phyloP scores from a whole-genome alignment of 2,888 invertebrate genomes.

The Caenorhabditis sinica region DNA sequence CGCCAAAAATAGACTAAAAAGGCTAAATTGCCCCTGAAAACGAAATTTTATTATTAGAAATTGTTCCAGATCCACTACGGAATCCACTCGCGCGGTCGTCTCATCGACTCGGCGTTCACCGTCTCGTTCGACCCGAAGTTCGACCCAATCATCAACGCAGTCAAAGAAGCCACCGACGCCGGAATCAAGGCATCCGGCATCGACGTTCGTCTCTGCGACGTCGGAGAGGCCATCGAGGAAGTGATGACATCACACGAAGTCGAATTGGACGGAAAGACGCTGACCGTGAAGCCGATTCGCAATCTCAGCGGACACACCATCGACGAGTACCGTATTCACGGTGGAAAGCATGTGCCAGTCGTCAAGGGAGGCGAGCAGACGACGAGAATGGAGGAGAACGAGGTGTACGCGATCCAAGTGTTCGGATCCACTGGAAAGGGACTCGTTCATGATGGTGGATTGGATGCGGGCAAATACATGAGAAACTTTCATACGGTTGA shows the following conservation, averaged over 20 bases:
- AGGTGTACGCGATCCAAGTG: slow-evolving; percentile 98
- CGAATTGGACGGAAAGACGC: slow-evolving; percentile 96
- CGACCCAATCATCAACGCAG: slow-evolving; percentile 94
- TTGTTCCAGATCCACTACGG: slow-evolving; percentile 82
- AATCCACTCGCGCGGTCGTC: slow-evolving; percentile 86
- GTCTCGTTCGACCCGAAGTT: slow-evolving; percentile 96
- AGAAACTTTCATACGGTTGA: slow-evolving; percentile 92
- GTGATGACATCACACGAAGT: slow-evolving; percentile 99
- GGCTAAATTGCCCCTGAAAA: too few species aligned
- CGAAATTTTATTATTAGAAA: neutral
- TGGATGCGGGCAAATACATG: slow-evolving; percentile 99
- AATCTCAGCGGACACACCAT: slow-evolving; percentile 99
- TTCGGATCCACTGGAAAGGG: slow-evolving; percentile 97
- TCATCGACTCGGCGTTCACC: slow-evolving; percentile 99
- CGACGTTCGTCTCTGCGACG: slow-evolving; percentile 97
- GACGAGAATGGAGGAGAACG: slow-evolving; percentile 91
- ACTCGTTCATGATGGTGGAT: slow-evolving; percentile 96
- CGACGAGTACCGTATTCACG: slow-evolving; percentile 92
- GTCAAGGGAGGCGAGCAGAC: slow-evolving; percentile 98
- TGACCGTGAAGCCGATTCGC: slow-evolving; percentile 95
- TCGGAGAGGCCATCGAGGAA: slow-evolving; percentile 96
- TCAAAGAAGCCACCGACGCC: slow-evolving; percentile 98
- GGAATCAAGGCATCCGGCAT: slow-evolving; percentile 96
- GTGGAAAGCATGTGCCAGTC: slow-evolving; percentile 99
- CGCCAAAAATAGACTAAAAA: too few species aligned